phyloP scores from a whole-genome alignment of 1,140 invertebrate genomes.

The Drosophila trapezifrons region DNA sequence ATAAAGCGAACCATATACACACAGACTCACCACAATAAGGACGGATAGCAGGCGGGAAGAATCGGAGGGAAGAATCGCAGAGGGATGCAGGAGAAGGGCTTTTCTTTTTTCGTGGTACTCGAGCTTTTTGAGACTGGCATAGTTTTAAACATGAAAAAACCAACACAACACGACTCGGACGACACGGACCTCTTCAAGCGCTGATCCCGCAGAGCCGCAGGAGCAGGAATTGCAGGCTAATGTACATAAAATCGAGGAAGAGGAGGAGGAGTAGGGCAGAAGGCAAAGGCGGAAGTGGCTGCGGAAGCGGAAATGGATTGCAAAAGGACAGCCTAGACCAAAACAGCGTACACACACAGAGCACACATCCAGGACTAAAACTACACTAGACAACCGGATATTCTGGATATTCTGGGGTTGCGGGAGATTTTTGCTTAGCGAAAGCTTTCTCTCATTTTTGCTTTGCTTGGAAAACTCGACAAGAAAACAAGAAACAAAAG shows the following conservation, averaged over 20 bases:
- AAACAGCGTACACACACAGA: conserved; percentile 3
- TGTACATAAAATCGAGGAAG: conserved; percentile 23
- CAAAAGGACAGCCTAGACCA: conserved; percentile 27
- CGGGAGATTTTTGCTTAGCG: conserved; percentile 52
- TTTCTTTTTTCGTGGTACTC: conserved; percentile 79
- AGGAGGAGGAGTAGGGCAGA: not conserved
- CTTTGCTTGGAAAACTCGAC: conserved; percentile 32
- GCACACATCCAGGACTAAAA: conserved; percentile 10
- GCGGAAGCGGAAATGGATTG: conserved; percentile 16
- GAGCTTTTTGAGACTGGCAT: conserved; percentile 84
- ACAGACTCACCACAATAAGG: conserved; percentile 45
- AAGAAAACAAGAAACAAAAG: conserved; percentile 10
- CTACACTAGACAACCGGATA: conserved; percentile 30
- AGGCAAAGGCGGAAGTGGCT: not conserved
- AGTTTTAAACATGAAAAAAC: conserved; percentile 71
- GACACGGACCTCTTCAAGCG: conserved; percentile 7
- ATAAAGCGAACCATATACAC: conserved; percentile 39
- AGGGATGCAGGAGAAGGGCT: conserved; percentile 19
- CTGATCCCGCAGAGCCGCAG: conserved; percentile 13
- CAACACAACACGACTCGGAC: conserved; percentile 1
- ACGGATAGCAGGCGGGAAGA: not conserved
- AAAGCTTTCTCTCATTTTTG: conserved; percentile 54
- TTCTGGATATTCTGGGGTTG: conserved; percentile 18
- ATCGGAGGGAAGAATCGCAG: not conserved
- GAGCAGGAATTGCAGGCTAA: conserved; percentile 3